These are phyloP conservation scores for Leptoteleia sp. DNA, from an alignment of 1,140 invertebrate species.

Conservation along the genomic window DNA sequence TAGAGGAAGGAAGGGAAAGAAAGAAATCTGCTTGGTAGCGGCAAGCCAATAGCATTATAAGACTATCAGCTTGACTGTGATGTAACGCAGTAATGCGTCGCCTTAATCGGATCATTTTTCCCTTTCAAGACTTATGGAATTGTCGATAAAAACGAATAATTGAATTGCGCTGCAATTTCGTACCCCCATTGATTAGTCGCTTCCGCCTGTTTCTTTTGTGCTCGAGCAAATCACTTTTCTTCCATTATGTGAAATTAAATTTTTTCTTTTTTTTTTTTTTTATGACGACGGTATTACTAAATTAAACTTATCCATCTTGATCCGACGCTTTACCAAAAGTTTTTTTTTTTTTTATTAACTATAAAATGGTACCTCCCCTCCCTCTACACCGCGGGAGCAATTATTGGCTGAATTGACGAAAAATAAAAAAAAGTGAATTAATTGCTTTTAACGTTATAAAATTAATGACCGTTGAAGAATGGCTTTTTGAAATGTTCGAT, in stretches of 20 bases:
- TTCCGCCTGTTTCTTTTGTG: slow-evolving; percentile 8
- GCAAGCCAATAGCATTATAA: not conserved
- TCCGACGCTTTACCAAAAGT: too few species aligned
- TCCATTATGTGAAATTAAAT: slow-evolving; percentile 18
- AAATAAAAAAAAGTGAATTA: too few species aligned
- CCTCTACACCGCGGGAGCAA: too few species aligned
- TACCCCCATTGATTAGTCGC: slow-evolving; percentile 11
- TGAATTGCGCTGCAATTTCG: slow-evolving; percentile 15
- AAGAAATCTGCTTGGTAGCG: not conserved
- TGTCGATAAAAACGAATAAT: slow-evolving; percentile 18
- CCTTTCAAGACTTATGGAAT: slow-evolving; percentile 1
- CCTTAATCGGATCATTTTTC: slow-evolving; percentile 8
- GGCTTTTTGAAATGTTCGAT: too few species aligned
- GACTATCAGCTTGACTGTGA: slow-evolving; percentile 8
- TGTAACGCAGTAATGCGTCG: slow-evolving; percentile 6
- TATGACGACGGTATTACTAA: too few species aligned
- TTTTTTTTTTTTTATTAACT: too few species aligned
- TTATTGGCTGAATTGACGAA: too few species aligned
- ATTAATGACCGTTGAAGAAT: too few species aligned
- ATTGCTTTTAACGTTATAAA: too few species aligned
- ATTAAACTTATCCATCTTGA: too few species aligned
- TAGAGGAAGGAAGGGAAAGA: not conserved
- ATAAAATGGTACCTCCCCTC: too few species aligned
- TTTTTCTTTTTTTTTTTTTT: not conserved
- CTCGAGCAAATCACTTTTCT: not conserved